Evolutionary conservation across 2,888 invertebrate species (phyloP).

Genomic region (Monochamus alternatus): DNA sequence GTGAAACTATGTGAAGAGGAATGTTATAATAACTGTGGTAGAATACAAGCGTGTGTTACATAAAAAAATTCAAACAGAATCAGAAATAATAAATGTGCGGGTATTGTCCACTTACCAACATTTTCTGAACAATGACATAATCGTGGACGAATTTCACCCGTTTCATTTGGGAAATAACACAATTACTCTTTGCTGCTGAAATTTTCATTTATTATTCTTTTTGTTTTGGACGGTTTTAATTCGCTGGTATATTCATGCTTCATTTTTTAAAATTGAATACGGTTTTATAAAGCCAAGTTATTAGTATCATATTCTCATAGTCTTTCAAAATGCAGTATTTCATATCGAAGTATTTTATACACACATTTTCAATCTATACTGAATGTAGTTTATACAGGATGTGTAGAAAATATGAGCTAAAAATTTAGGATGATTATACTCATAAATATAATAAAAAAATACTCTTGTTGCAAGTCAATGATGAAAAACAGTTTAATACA

Average conservation of each 20-base stretch:
- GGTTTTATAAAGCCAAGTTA: background rate
- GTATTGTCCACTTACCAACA: slow-evolving; percentile 10
- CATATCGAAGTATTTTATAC: background rate
- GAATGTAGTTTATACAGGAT: too few relatives aligned
- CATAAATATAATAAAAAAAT: too few relatives aligned
- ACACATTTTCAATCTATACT: background rate
- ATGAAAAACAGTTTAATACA: too few relatives aligned
- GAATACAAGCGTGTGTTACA: slow-evolving; percentile 14
- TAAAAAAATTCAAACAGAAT: slow-evolving; percentile 14
- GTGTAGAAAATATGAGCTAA: too few relatives aligned
- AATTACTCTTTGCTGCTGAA: slow-evolving; percentile 11
- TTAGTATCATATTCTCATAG: background rate
- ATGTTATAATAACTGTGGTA: slow-evolving; percentile 18
- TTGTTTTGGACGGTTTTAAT: background rate
- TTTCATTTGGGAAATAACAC: slow-evolving; percentile 14
- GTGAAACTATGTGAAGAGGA: slow-evolving; percentile 8
- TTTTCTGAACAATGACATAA: slow-evolving; percentile 23
- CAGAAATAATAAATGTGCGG: slow-evolving; percentile 13
- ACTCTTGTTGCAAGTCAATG: too few relatives aligned
- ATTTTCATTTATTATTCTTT: slow-evolving; percentile 19
- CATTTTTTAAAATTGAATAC: background rate
- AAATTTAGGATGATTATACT: too few relatives aligned
- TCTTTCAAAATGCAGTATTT: background rate
- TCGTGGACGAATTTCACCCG: slow-evolving; percentile 4
- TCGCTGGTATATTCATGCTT: background rate